Conservation (phyloP, 1,140 invertebrate genomes). For the Drosophila erecta region DNA sequence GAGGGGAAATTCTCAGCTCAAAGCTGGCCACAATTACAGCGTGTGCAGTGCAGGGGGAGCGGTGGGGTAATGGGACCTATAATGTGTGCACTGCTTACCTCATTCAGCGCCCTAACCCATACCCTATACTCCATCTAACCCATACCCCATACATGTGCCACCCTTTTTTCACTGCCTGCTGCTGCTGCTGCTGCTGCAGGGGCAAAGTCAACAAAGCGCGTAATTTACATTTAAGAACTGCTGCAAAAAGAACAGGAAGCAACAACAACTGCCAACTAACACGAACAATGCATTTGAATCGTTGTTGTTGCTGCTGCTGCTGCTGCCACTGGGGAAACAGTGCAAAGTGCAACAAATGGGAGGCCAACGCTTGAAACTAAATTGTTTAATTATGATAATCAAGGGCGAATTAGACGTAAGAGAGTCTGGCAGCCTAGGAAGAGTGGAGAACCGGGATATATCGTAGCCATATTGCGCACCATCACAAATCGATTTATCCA, state of each 20-base stretch:
- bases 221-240: conserved; percentile 80
- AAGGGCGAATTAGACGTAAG: conserved; percentile 24
- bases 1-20: conserved; percentile 8
- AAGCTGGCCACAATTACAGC: conserved; percentile 43
- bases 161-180: conserved; percentile 4
- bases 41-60: not conserved
- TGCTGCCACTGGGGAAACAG: conserved; percentile 30
- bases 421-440: not conserved
- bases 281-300: conserved; percentile 56
- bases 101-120: not conserved
- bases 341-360: conserved; percentile 69
- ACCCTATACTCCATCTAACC: not conserved
- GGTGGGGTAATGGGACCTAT: conserved; percentile 4
- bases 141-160: not conserved
- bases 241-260: conserved; percentile 77
- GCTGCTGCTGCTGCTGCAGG: conserved; percentile 32
- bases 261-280: conserved; percentile 54
- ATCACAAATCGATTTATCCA: not conserved
- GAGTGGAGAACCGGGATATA: not conserved
- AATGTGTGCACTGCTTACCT: conserved; percentile 31
- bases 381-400: conserved; percentile 82
- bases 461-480: not conserved
- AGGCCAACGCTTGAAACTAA: conserved; percentile 65
- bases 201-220: conserved; percentile 78
- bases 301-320: conserved; percentile 4